Percentiles rank a stretch among this genome's conserved stretches.
Conservation (phyloP, 2,888 invertebrate genomes). For the Melieria crassipennis region DNA sequence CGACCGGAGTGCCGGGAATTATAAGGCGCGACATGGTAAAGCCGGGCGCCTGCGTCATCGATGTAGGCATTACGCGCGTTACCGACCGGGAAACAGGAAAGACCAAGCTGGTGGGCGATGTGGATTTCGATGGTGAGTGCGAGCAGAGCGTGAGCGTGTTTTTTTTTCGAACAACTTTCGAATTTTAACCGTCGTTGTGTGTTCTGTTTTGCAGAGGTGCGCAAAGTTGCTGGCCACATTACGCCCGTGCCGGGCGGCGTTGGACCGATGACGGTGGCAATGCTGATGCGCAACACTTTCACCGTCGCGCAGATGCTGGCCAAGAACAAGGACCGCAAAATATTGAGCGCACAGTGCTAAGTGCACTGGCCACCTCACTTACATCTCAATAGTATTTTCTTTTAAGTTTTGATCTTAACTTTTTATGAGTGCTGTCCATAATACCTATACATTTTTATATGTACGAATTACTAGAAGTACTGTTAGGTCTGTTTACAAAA, state of each 20-base stretch:
- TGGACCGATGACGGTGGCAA: slow-evolving; percentile 94
- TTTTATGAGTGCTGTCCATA: background rate
- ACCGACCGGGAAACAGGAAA: slow-evolving; percentile 73
- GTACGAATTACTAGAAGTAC: too few relatives aligned
- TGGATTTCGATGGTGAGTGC: slow-evolving; percentile 80
- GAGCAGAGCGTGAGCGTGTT: too few relatives aligned
- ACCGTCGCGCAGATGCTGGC: slow-evolving; percentile 72
- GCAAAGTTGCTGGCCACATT: slow-evolving; percentile 82
- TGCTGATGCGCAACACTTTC: slow-evolving; percentile 91
- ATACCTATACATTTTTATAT: too few relatives aligned
- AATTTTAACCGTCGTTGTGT: background rate
- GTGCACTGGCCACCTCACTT: background rate
- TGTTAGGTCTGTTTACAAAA: too few relatives aligned
- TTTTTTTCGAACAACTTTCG: background rate
- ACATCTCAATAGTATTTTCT: background rate
- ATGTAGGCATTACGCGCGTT: slow-evolving; percentile 85
- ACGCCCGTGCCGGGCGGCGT: slow-evolving; percentile 94
- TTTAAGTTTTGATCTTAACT: background rate
- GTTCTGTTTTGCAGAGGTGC: slow-evolving; percentile 70
- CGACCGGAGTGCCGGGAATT: slow-evolving; percentile 75
- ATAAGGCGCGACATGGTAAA: slow-evolving; percentile 88
- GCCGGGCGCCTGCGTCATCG: slow-evolving; percentile 87
- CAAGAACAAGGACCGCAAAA: background rate
- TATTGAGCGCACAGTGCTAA: background rate
- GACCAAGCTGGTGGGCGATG: slow-evolving; percentile 84